phyloP scores from a whole-genome alignment of 1,140 invertebrate genomes.

The Heliconius hermathena region DNA sequence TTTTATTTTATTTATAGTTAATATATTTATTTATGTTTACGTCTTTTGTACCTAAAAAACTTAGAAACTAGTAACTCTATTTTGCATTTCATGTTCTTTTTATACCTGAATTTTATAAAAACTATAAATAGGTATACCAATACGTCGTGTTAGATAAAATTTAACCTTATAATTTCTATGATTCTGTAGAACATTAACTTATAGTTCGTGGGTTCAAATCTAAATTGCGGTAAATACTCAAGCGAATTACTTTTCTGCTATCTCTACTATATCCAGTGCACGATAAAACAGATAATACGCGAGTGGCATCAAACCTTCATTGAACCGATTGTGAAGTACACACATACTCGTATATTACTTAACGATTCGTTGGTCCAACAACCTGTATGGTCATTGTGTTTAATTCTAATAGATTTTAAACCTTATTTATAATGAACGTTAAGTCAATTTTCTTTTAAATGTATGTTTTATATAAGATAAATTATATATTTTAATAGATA shows the following conservation, averaged over 20 bases:
- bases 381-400: constrained; percentile 2
- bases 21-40: too few species aligned
- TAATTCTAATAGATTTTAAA: not conserved
- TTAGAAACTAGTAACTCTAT: too few species aligned
- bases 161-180: not conserved
- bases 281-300: constrained; percentile 18
- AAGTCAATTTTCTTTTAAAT: not conserved
- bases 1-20: too few species aligned
- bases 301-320: constrained; percentile 15
- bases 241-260: not conserved
- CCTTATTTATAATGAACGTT: not conserved
- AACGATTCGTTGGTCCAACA: constrained; percentile 19
- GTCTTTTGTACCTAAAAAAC: too few species aligned
- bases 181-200: not conserved
- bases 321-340: constrained; percentile 16
- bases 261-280: not conserved
- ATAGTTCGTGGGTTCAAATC: not conserved
- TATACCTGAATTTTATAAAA: too few species aligned
- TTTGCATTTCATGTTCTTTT: too few species aligned
- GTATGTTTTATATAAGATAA: not conserved
- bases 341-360: constrained; percentile 3
- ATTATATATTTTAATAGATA: not conserved
- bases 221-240: not conserved
- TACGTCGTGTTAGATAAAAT: too few species aligned
- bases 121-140: too few species aligned